Evolutionary conservation across 37 sponge, comb jelly and placozoan genomes (phyloP).

Genomic region (Amphimedon queenslandica): DNA sequence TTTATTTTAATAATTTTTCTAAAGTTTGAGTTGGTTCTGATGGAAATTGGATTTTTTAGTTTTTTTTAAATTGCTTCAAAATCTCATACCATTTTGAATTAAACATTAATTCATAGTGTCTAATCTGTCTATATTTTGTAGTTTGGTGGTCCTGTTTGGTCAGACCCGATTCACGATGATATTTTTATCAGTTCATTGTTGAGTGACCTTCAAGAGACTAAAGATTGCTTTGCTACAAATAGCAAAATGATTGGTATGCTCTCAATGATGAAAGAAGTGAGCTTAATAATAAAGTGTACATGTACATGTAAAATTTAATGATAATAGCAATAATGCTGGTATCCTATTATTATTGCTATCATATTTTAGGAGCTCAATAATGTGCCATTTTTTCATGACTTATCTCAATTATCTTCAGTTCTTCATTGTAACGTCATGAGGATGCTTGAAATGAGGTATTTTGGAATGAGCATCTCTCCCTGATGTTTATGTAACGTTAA

Average conservation of each 20-base stretch:
- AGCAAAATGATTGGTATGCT: conserved; percentile 87
- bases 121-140: conserved; percentile 20
- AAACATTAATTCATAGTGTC: no score
- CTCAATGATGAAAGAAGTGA: conserved; percentile 79
- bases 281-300: no score
- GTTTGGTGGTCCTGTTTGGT: conserved; percentile 97
- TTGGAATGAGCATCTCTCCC: no score
- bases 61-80: no score
- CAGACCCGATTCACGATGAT: conserved; percentile 81
- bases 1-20: no score
- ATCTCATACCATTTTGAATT: no score
- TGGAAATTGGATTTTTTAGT: no score
- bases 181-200: conserved; percentile 74
- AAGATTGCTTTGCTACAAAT: conserved; percentile 32
- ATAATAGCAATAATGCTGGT: no score
- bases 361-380: conserved; percentile 80
- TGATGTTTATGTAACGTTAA: conserved; percentile 15
- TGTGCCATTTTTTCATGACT: conserved; percentile 79
- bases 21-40: no score
- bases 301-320: no score
- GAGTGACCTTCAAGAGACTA: conserved; percentile 33
- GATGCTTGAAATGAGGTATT: conserved; percentile 78
- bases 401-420: conserved; percentile 66
- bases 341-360: no score
- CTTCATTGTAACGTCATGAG: conserved; percentile 77